phyloP scores from a whole-genome alignment of 2,113 vertebrate species.

The Ictidomys tridecemlineatus region DNA sequence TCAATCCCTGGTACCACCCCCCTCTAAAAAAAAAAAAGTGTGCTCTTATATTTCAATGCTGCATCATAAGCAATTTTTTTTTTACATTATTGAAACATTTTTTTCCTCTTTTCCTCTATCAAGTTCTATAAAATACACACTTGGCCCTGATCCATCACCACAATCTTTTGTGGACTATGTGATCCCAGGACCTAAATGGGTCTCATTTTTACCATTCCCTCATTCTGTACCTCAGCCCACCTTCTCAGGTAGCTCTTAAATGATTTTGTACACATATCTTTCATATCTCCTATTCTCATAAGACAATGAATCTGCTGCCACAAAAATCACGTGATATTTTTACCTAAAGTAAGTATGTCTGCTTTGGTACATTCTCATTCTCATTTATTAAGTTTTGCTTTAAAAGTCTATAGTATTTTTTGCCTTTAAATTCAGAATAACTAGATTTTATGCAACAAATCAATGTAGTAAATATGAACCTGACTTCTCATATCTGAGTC shows the following conservation, averaged over 20 bases:
- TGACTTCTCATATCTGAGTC: neutral
- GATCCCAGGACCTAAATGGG: neutral
- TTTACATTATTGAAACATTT: neutral
- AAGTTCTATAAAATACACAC: neutral
- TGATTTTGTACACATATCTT: neutral
- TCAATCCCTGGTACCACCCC: too few relatives aligned
- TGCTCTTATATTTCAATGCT: neutral
- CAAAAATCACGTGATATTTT: neutral
- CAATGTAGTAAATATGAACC: neutral
- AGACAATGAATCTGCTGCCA: neutral
- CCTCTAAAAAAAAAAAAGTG: too few relatives aligned
- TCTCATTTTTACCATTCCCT: neutral
- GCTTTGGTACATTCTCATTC: neutral
- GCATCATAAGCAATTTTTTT: neutral
- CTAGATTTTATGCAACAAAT: neutral
- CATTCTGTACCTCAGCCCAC: neutral
- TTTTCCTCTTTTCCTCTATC: neutral
- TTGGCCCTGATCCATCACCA: neutral
- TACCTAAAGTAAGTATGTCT: neutral
- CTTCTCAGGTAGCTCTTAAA: neutral
- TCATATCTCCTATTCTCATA: neutral
- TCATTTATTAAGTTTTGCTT: neutral
- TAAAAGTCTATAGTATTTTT: neutral
- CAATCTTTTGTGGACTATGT: neutral
- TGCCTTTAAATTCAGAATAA: neutral